phyloP scores from a whole-genome alignment of 2,888 invertebrate species.

The Odontocolon sp. region DNA sequence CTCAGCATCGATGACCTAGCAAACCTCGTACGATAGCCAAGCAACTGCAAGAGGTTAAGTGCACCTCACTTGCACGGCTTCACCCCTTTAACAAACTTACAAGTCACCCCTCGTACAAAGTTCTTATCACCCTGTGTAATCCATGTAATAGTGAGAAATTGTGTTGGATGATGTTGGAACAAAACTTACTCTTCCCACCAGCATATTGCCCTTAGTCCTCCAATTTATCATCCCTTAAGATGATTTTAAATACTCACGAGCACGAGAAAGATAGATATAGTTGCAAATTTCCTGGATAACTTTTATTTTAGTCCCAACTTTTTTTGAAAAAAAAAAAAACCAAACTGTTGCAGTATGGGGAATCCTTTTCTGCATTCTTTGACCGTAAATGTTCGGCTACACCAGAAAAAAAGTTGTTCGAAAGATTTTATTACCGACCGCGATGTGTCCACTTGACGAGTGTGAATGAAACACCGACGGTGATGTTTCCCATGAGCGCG shows the following conservation, averaged over 20 bases:
- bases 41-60: constrained; percentile 49
- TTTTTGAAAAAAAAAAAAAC: no score
- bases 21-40: neutral
- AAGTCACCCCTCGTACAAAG: constrained; percentile 40
- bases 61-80: constrained; percentile 54
- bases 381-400: no score
- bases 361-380: no score
- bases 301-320: no score
- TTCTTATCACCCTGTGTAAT: constrained; percentile 25
- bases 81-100: constrained; percentile 56
- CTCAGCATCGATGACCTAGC: constrained; percentile 40
- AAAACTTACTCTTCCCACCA: neutral
- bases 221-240: neutral
- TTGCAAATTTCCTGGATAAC: no score
- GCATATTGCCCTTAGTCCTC: neutral
- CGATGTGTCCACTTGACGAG: no score
- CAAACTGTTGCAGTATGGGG: no score
- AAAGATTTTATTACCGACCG: no score
- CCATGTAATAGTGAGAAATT: constrained; percentile 28
- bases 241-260: neutral
- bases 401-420: no score
- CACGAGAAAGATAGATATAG: neutral
- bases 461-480: no score
- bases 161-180: constrained; percentile 10
- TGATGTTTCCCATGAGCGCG: no score